phyloP scores from a whole-genome alignment of 2,888 invertebrate genomes.

The Leucophenga maculata region DNA sequence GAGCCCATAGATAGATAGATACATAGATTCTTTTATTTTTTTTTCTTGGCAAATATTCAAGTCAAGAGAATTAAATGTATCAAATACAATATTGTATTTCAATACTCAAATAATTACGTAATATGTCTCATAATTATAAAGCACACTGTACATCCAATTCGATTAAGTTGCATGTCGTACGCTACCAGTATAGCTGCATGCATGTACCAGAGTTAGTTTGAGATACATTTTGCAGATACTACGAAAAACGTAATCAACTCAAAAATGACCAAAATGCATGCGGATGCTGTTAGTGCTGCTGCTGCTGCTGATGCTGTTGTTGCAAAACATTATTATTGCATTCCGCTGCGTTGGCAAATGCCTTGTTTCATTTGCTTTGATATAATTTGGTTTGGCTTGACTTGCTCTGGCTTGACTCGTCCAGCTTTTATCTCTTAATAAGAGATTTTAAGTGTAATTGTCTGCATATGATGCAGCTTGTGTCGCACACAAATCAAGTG shows the following conservation, averaged over 20 bases:
- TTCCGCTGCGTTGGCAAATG: not conserved
- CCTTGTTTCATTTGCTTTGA: too few species aligned
- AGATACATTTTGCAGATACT: conserved; percentile 23
- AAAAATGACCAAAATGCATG: conserved; percentile 20
- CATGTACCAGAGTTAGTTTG: not conserved
- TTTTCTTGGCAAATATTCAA: too few species aligned
- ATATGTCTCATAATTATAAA: too few species aligned
- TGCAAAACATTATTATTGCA: conserved; percentile 10
- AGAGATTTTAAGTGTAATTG: conserved; percentile 23
- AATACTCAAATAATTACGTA: too few species aligned
- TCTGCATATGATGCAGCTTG: conserved; percentile 10
- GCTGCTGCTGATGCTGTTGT: too few species aligned
- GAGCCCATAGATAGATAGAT: too few species aligned
- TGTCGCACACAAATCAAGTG: conserved; percentile 7
- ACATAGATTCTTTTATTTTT: too few species aligned
- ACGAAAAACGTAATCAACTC: conserved; percentile 19
- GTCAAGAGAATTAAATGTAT: too few species aligned
- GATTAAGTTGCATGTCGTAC: not conserved
- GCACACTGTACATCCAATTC: not conserved
- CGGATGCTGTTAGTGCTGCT: not conserved
- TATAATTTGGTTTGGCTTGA: too few species aligned
- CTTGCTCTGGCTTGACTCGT: too few species aligned
- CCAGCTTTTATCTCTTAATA: conserved; percentile 23
- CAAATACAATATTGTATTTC: too few species aligned
- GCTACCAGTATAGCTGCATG: not conserved